Base-by-base conservation (phyloP, 2,888 invertebrate genomes). In the Athalia cordata region DNA sequence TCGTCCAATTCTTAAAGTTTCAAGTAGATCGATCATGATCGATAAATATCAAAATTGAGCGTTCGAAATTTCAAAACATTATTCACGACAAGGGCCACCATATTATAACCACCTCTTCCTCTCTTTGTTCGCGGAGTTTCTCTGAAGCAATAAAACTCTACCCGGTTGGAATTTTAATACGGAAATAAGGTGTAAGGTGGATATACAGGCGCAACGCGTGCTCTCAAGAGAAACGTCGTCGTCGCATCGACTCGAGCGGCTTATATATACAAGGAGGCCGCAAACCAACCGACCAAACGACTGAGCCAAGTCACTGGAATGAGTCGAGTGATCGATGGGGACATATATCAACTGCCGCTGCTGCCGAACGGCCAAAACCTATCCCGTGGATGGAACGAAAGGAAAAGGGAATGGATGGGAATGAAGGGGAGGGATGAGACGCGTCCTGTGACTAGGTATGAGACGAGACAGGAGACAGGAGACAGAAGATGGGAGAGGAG, bases 131-230 rank as follows among this genome's bases (percentile, higher is more conserved):
- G 76, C 66, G 59, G 67, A 75, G 78, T 77, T 78, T 78, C 78
- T 67, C 50, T 72, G 78, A 78, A 82, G 85, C 85, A 85, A 85
- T 86, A 85, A 85, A 84, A 86, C 84, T 83, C 85, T 84, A 85
- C 85, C 84, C 82, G 82, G 79, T 61, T 80, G 84, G 87, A 87
- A 87, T 87, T 87, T 87, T 85, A 87, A 87, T 86, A 82, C 82
- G 77, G 81, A 80, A 81, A 81, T 62, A 70, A 78, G 70, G 78
- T 70, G 84, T 80, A 80, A 81, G 84, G 82, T 82, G 83, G 62
- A 62, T 61, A 75, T 52, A 75, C 45, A 45, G 59, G 45, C 45
- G 9, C 11, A 43, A 6, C 43, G 43, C 75, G 75, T 45, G 75
- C 59, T 57, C 72, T 15, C 55, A 9, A 59, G 45, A 7, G 13